These are phyloP conservation scores for Aramus guarauna DNA, from an alignment of 2,113 vertebrate genomes.

Conservation along the genomic window DNA sequence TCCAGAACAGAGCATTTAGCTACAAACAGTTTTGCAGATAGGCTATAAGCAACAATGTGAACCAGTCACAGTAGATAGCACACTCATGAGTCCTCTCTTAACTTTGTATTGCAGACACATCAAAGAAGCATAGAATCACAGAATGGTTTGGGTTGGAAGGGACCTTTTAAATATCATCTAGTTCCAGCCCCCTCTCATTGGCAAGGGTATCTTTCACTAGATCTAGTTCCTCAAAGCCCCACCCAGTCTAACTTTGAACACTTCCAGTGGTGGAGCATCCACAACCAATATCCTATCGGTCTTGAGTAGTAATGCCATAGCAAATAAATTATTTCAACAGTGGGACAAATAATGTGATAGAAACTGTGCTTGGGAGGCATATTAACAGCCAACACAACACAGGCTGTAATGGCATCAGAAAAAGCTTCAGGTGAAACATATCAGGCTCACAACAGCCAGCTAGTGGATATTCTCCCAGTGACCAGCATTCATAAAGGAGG, in stretches of 20 bases:
- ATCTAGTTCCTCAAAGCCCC: neutral
- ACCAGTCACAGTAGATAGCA: neutral
- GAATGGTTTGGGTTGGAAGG: neutral
- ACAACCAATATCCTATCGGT: neutral
- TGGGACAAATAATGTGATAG: neutral
- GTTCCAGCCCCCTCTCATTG: fast-evolving
- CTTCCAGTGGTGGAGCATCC: neutral
- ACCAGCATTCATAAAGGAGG: neutral
- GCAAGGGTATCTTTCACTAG: neutral
- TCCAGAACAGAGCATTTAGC: neutral
- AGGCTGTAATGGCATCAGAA: neutral
- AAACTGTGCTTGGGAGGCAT: neutral
- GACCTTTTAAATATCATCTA: neutral
- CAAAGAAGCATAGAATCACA: neutral
- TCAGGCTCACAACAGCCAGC: neutral
- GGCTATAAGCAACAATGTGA: neutral
- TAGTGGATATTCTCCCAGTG: neutral
- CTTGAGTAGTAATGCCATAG: neutral
- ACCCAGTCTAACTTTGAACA: neutral
- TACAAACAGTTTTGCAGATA: neutral
- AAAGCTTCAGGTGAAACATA: neutral
- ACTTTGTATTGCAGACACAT: neutral
- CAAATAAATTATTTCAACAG: neutral
- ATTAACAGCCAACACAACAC: neutral
- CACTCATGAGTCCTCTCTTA: neutral